Evolutionary conservation across 2,888 invertebrate species (phyloP), one percentile per base, ranked within the genome.

Genomic region (Marronus borbonicus): DNA sequence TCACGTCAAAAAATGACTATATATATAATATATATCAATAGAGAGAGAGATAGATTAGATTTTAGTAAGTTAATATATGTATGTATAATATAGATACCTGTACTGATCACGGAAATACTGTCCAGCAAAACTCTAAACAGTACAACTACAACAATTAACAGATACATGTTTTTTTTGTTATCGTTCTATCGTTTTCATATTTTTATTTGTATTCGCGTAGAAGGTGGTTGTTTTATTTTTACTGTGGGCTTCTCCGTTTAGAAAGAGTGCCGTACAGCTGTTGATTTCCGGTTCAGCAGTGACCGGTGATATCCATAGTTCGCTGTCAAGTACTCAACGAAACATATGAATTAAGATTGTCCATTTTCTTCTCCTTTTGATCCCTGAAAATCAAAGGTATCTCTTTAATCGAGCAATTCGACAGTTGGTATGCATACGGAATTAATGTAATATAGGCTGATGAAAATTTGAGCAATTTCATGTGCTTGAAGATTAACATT

Each of bases 301-400:
- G 86, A 81, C 87, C 87, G 81, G 88, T 86, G 85, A 88, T 85
- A 83, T 88, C 85, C 87, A 91, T 66, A 87, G 91, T 90, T 90
- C 91, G 91, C 91, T 92, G 92, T 92, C 92, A 92, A 91, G 92
- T 92, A 90, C 92, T 93, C 89, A 93, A 91, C 87, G 90, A 91
- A 90, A 94, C 92, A 91, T 92, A 94, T 89, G 93, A 93, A 90
- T 92, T 94, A 94, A 94, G 94, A 93, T 92, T 94, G 94, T 93
- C 94, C 93, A 93, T 92, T 93, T 94, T 94, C 94, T 94, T 94
- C 94, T 94, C 94, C 93, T 93, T 94, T 93, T 93, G 94, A 92
- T 93, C 94, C 94, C 94, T 94, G 83, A n/a, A 83, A 82, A 77
- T 36, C n/a, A 72, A 72, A 72, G 20, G 20, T 24, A n/a, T 39